phyloP scores from a whole-genome alignment of 2,113 vertebrate genomes.

The Oophaga pumilio region DNA sequence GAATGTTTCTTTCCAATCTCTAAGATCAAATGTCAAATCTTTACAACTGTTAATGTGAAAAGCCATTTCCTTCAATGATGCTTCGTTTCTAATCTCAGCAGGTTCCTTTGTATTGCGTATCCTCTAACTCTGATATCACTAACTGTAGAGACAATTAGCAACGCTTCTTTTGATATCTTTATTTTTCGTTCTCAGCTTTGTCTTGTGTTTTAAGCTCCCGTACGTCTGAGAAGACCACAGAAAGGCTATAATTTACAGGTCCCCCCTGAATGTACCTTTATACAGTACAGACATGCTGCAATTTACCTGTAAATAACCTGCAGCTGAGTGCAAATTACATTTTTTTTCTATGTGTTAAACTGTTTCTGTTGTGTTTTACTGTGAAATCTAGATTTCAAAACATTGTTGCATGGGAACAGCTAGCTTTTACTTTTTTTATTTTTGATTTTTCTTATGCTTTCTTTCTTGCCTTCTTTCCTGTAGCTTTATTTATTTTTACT shows the following conservation, averaged over 20 bases:
- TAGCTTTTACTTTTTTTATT: background rate
- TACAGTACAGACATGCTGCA: background rate
- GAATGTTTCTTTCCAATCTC: slow-evolving; percentile 40
- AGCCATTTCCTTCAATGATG: slow-evolving; percentile 20
- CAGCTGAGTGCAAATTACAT: background rate
- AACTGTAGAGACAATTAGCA: background rate
- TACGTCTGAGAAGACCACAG: background rate
- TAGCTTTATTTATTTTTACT: too few relatives aligned
- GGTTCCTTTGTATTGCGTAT: background rate
- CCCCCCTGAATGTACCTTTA: background rate
- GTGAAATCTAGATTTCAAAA: background rate
- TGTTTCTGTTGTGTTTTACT: background rate
- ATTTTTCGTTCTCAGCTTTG: background rate
- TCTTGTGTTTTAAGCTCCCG: background rate
- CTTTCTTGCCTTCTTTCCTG: too few relatives aligned
- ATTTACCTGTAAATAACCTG: background rate
- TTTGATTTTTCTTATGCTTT: background rate
- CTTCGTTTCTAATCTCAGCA: slow-evolving; percentile 17
- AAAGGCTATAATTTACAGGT: background rate
- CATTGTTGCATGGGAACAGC: background rate
- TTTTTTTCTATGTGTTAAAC: background rate
- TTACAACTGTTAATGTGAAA: slow-evolving; percentile 47
- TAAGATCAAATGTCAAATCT: slow-evolving; percentile 29
- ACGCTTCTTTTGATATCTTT: background rate
- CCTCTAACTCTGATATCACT: background rate